Base-by-base conservation (phyloP, 2,113 vertebrate genomes). In the Gila orcuttii region DNA sequence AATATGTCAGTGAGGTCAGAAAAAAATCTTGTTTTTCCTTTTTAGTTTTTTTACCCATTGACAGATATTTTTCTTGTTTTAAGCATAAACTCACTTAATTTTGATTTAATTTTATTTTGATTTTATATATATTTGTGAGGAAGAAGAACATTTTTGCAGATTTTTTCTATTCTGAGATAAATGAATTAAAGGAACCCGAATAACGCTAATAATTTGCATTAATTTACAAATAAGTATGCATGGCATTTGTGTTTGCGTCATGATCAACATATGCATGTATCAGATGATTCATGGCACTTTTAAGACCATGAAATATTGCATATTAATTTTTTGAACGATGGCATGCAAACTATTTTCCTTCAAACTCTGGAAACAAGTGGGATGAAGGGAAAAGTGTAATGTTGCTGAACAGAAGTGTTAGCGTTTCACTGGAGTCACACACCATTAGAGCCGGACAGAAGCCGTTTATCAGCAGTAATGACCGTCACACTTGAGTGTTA, bases 381-480 rank as follows among this genome's bases (percentile, higher is more conserved):
- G 68, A 71, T 23, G 33, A 71, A 12, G 36, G 2, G 68, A 5
- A 23, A 23, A 23, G 68, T 71, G 5, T 71, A 71, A 71, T 42
- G 68, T 19, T 2, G 33, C 68, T 42, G 68, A 71, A 71, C 36
- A 42, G 75, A 86, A 87, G 77, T 84, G 87, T 90, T 92, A 89
- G 86, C 89, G 88, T 91, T 91, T 86, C 83, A 87, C 78, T 89
- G 83, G 82, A 80, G 84, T 88, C 85, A 88, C 89, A 89, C 82
- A 74, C 84, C 88, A 89, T 92, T 92, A 88, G 84, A 81, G 81
- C 6, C 21, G 79, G 86, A 89, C 85, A 45, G 71, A 68, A 92
- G 82, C 89, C 60, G 90, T 92, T 91, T 82, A 81, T 91, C 89
- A 90, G 60, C 84, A 19, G 84, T 92, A 92, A 93, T 88, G 85